Evolutionary conservation across 2,888 invertebrate species (phyloP), one percentile per base, ranked within the genome.

Genomic region (Drosophila yooni): DNA sequence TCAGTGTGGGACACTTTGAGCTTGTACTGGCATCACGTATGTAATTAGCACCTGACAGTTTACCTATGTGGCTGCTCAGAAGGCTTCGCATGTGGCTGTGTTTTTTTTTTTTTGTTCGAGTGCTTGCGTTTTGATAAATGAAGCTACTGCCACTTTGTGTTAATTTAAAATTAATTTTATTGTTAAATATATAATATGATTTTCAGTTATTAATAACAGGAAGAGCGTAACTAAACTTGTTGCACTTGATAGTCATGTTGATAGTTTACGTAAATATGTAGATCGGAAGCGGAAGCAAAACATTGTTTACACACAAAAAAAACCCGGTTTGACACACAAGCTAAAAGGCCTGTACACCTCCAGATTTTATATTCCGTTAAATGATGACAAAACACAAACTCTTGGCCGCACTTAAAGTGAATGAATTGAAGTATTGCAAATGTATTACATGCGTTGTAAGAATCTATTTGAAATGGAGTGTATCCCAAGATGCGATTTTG

Each of bases 1-100:
- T 56, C 62, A 58, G 33, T 34, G 63, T 27, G 65, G 50, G 51
- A 56, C 72, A 71, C 62, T 79, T 81, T 67, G 62, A 58, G 64
- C 72, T 50, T 65, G 65, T 36, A 43, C 64, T 69, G 67, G 53
- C 70, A 71, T 75, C 81, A 81, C 81, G 73, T 77, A 76, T 78
- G 76, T 76, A 86, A 86, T 86, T 86, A 86, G 76, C 87, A 84
- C 76, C 83, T 88, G 80, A 33, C 70, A 68, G 70, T 60, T 74
- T 79, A 61, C 73, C 56, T 61, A 61, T 70, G 74, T 58, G 62
- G 29, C 60, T 59, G 62, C 48, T 70, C 59, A 53, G 69, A 60
- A 68, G 76, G 73, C 65, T 76, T 78, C 67, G 60, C 70, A 71
- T 79, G 72, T 63, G 53, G 38, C 38, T 21, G 25, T 29, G 15